A percentile compares a stretch with the other conserved stretches of the same genome.
Evolutionary conservation across 2,888 invertebrate species (phyloP).

Genomic region (Athalia rosae): DNA sequence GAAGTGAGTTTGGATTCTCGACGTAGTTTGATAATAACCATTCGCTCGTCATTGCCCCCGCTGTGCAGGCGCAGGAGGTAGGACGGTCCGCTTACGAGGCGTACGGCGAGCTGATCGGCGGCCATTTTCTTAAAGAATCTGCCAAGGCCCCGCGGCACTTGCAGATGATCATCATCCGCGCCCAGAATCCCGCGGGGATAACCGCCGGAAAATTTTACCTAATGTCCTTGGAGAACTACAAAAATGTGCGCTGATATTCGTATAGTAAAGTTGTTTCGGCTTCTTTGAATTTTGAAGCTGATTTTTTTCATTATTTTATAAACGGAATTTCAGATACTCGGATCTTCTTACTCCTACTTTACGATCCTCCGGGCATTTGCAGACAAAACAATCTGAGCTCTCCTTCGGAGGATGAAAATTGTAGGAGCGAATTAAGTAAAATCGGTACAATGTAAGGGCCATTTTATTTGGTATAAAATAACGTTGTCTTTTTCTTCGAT

Average conservation of each 20-base stretch:
- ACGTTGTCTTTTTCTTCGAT: neutral
- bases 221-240: slow-evolving; percentile 30
- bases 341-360: slow-evolving; percentile 29
- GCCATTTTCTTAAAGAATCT: neutral
- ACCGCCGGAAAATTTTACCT: slow-evolving; percentile 40
- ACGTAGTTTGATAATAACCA: slow-evolving; percentile 9
- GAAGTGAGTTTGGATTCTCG: slow-evolving; percentile 13
- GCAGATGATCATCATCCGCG: slow-evolving; percentile 30
- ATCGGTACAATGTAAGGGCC: slow-evolving; percentile 38
- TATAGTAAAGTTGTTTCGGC: neutral
- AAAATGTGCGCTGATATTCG: slow-evolving; percentile 6
- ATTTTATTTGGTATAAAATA: slow-evolving; percentile 29
- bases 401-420: neutral
- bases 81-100: slow-evolving; percentile 29
- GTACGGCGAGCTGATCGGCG: slow-evolving; percentile 24
- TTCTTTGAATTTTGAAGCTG: neutral
- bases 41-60: neutral
- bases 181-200: slow-evolving; percentile 22
- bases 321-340: slow-evolving; percentile 20
- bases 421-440: neutral
- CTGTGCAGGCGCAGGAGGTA: slow-evolving; percentile 11
- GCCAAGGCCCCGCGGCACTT: slow-evolving; percentile 12
- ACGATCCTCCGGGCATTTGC: slow-evolving; percentile 27
- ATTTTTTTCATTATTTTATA: neutral
- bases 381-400: slow-evolving; percentile 11